Base-by-base conservation (phyloP, 2,888 invertebrate species). In the Exephanes ischioxanthus region DNA sequence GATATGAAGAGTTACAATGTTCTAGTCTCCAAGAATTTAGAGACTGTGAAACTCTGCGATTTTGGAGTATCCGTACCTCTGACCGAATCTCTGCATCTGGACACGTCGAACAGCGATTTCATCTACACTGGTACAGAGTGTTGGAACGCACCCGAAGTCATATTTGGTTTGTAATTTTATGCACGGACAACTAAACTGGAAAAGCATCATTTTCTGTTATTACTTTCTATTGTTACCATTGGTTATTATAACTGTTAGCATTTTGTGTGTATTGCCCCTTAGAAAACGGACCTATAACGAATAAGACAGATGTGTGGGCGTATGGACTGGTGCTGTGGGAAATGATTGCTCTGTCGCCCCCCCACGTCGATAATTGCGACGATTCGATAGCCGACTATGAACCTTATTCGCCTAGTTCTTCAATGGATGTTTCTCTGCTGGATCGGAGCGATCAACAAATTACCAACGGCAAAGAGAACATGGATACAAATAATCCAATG, bases 1-100 rank as follows among this genome's bases (percentile, higher is more conserved):
- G 98, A 98, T 92, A 94, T 98, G 55, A 98, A 98, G 94, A 98
- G 98, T 0, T 97, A 96, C 91, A 98, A 98, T 92, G 94, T 98
- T 61, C 95, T 98, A 0, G 95, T 98, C 0, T 97, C 97, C 87
- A 97, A 96, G 14, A 95, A 97, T 91, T 97, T 97, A 92, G 95
- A 95, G 41, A 95, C 95, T 1, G 97, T 97, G 87, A 98, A 98
- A 93, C 94, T 98, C 22, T 97, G 98, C 90, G 98, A 98, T 94
- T 98, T 98, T 92, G 98, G 98, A 3, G 97, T 97, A n/a, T 96
- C 96, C 33, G 90, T 97, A 84, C 96, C 97, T 0, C 92, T 98
- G 1, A 96, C 96, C 67, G 94, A 96, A 84, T 95, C 94, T 2
- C 91, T 97, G 33, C 95, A 96, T 89, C 94, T 95, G 85, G 94